These are phyloP conservation scores for Pediacus dermestoides DNA, from an alignment of 2,888 invertebrate species.

Conservation along the genomic window DNA sequence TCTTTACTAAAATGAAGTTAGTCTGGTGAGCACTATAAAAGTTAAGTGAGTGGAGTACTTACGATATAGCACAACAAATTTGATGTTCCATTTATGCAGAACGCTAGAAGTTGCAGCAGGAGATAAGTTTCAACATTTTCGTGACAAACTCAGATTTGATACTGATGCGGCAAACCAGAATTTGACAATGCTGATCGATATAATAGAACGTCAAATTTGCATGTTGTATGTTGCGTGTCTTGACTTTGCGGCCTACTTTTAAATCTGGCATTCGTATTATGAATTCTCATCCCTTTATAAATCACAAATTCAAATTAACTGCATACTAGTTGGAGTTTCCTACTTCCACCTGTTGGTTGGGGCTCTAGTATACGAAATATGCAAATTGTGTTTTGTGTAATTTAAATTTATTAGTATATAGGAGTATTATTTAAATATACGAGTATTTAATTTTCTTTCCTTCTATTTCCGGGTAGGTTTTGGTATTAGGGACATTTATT, in stretches of 20 bases:
- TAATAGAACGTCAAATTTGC: conserved; percentile 5
- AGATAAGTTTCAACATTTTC: conserved; percentile 6
- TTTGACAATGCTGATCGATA: conserved; percentile 7
- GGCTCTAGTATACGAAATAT: too few species aligned
- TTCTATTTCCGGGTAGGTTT: too few species aligned
- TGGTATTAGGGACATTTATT: too few species aligned
- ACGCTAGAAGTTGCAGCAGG: background rate
- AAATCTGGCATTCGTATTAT: conserved; percentile 4
- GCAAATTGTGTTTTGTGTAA: too few species aligned
- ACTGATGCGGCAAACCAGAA: conserved; percentile 6
- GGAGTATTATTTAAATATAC: too few species aligned
- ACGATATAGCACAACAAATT: conserved; percentile 4
- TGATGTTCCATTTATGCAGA: conserved; percentile 4
- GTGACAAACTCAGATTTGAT: conserved; percentile 1
- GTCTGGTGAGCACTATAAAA: background rate
- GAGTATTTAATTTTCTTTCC: too few species aligned
- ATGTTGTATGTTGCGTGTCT: conserved; percentile 7
- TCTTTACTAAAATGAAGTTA: conserved; percentile 4
- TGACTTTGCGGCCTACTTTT: conserved; percentile 7
- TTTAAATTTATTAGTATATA: too few species aligned
- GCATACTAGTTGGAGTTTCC: too few species aligned
- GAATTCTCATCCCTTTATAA: conserved; percentile 1
- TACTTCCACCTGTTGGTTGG: too few species aligned
- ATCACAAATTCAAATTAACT: background rate
- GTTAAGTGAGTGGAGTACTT: background rate